A percentile compares a stretch with the other conserved stretches of the same genome.
Evolutionary conservation across 2,888 invertebrate genomes (phyloP).

Genomic region (Diabrotica balteata): DNA sequence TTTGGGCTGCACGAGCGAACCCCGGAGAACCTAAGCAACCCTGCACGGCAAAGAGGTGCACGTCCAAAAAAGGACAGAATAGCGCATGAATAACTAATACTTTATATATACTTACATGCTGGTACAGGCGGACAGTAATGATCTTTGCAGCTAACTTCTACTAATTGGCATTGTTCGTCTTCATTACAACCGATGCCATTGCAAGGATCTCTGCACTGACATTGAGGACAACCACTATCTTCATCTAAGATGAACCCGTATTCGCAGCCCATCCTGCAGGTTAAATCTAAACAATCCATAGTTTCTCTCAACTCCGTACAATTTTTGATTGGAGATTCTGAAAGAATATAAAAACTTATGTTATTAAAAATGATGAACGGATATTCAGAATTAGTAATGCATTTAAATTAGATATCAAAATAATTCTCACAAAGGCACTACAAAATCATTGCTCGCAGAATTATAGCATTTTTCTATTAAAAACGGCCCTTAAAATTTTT

Average conservation of each 20-base stretch:
- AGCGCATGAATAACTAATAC: too few relatives aligned
- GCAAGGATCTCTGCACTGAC: conserved; percentile 84
- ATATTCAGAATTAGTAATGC: too few relatives aligned
- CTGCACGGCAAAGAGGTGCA: too few relatives aligned
- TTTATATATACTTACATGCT: conserved; percentile 67
- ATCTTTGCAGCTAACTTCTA: conserved; percentile 84
- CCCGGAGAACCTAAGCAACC: too few relatives aligned
- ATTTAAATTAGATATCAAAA: too few relatives aligned
- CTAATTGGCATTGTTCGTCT: conserved; percentile 78
- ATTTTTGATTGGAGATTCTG: conserved; percentile 46
- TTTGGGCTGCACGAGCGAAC: too few relatives aligned
- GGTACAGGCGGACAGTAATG: conserved; percentile 88
- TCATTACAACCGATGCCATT: conserved; percentile 70
- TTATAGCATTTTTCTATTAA: too few relatives aligned
- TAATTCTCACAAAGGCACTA: too few relatives aligned
- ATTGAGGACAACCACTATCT: conserved; percentile 76
- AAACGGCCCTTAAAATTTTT: too few relatives aligned
- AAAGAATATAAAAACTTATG: not conserved
- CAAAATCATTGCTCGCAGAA: too few relatives aligned
- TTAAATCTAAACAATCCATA: conserved; percentile 73
- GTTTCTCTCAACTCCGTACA: conserved; percentile 64
- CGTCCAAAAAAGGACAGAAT: too few relatives aligned
- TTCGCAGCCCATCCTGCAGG: conserved; percentile 84
- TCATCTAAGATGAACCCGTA: conserved; percentile 79
- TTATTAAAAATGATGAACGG: too few relatives aligned